phyloP scores from a whole-genome alignment of 2,113 vertebrate species.

The Periophthalmus modestus region DNA sequence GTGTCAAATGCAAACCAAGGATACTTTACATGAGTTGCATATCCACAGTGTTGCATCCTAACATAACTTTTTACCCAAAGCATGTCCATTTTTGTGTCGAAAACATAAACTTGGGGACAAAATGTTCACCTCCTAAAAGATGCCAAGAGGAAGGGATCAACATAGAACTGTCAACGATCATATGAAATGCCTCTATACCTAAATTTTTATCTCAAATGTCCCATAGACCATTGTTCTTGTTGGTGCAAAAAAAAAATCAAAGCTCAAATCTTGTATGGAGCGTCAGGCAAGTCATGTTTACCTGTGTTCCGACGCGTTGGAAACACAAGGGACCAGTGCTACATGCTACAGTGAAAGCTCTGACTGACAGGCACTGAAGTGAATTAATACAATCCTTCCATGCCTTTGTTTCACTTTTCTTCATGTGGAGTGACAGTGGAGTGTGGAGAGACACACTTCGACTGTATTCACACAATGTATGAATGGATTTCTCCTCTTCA shows the following conservation, averaged over 20 bases:
- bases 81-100: no score
- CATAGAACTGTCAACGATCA: background rate
- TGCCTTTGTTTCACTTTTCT: slow-evolving; percentile 43
- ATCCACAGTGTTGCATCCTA: background rate
- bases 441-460: slow-evolving; percentile 58
- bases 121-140: background rate
- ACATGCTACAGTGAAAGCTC: slow-evolving; percentile 63
- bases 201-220: background rate
- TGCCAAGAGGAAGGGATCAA: no score
- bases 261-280: slow-evolving; percentile 8
- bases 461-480: slow-evolving; percentile 52
- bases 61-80: no score
- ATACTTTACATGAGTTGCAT: background rate
- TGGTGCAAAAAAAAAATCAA: slow-evolving; percentile 26
- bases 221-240: slow-evolving; percentile 1
- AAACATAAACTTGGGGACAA: background rate
- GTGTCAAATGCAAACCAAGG: background rate
- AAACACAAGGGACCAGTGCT: slow-evolving; percentile 45
- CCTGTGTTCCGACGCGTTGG: slow-evolving; percentile 43
- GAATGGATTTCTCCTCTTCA: slow-evolving; percentile 57
- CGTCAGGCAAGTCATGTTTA: slow-evolving; percentile 46
- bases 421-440: slow-evolving; percentile 52
- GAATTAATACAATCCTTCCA: slow-evolving; percentile 57
- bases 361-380: slow-evolving; percentile 50
- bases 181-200: background rate